A percentile compares a stretch with the other conserved stretches of the same genome.
Conservation (phyloP, 2,113 vertebrate species). For the Perca flavescens region DNA sequence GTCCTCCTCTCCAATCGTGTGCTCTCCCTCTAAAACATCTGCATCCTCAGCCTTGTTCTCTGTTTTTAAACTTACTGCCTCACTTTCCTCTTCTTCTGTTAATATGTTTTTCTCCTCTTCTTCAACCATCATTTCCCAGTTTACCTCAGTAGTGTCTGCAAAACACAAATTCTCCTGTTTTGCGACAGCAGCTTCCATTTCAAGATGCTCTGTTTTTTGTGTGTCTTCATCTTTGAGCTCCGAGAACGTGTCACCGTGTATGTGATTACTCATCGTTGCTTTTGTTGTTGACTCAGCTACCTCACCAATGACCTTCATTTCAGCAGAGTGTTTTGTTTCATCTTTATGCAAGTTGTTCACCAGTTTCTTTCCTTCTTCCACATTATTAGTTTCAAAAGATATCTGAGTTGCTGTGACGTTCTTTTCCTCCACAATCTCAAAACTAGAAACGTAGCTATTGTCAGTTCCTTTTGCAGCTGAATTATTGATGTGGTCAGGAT, state of each 20-base stretch:
- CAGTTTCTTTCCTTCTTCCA: conserved; percentile 6
- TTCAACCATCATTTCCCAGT: conserved; percentile 70
- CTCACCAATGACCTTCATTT: conserved; percentile 3
- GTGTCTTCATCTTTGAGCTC: not conserved
- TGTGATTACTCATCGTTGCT: not conserved
- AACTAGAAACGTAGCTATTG: not conserved
- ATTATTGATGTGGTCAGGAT: not conserved
- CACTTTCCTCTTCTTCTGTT: conserved; percentile 6
- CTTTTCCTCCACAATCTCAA: conserved; percentile 4
- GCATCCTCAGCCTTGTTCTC: not conserved
- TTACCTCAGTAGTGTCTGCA: not conserved
- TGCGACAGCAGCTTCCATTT: not conserved
- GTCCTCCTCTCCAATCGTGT: not conserved
- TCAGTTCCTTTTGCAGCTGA: not conserved
- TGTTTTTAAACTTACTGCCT: not conserved
- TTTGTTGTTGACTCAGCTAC: not conserved
- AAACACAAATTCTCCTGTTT: conserved; percentile 11
- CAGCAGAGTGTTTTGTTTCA: not conserved
- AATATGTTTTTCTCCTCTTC: conserved; percentile 62
- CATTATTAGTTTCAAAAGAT: conserved; percentile 8
- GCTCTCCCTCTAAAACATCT: not conserved
- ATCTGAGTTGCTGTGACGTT: not conserved
- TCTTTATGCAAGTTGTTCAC: not conserved
- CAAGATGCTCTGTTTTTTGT: not conserved
- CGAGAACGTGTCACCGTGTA: not conserved